Percentiles rank a stretch among this genome's conserved stretches.
Conservation (phyloP, 2,888 invertebrate genomes). For the Diabrotica balteata region DNA sequence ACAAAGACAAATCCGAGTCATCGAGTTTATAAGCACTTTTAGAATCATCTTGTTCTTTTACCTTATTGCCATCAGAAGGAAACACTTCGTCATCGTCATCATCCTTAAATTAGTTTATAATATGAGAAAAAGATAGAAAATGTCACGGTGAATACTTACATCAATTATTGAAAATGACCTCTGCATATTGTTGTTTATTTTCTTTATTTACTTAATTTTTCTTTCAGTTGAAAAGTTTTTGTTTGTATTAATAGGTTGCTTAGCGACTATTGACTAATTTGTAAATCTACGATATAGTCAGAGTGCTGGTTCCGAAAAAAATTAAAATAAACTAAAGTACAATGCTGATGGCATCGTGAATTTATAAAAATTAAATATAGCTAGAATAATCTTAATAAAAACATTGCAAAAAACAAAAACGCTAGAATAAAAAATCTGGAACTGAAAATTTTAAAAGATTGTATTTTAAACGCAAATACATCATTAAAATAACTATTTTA, state of each 20-base stretch:
- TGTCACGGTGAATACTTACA: slow-evolving; percentile 21
- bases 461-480: too few relatives aligned
- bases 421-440: too few relatives aligned
- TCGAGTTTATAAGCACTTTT: slow-evolving; percentile 29
- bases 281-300: not conserved
- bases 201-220: not conserved
- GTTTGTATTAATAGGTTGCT: slow-evolving; percentile 8
- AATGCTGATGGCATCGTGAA: too few relatives aligned
- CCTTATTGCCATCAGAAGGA: slow-evolving; percentile 10
- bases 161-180: slow-evolving; percentile 38
- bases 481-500: too few relatives aligned
- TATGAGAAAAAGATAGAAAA: not conserved
- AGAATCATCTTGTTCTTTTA: slow-evolving; percentile 25
- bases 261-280: slow-evolving; percentile 1
- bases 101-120: slow-evolving; percentile 1
- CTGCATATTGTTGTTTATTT: slow-evolving; percentile 27
- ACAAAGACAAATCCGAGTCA: slow-evolving; percentile 56
- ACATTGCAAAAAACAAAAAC: too few relatives aligned
- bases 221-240: not conserved
- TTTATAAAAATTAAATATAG: too few relatives aligned
- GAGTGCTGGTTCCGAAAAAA: too few relatives aligned
- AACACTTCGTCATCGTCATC: slow-evolving; percentile 25
- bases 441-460: too few relatives aligned
- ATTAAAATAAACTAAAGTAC: too few relatives aligned
- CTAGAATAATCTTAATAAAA: too few relatives aligned